These are phyloP conservation scores for Luscinia megarhynchos DNA, from an alignment of 2,797 vertebrate genomes.

Conservation along the genomic window DNA sequence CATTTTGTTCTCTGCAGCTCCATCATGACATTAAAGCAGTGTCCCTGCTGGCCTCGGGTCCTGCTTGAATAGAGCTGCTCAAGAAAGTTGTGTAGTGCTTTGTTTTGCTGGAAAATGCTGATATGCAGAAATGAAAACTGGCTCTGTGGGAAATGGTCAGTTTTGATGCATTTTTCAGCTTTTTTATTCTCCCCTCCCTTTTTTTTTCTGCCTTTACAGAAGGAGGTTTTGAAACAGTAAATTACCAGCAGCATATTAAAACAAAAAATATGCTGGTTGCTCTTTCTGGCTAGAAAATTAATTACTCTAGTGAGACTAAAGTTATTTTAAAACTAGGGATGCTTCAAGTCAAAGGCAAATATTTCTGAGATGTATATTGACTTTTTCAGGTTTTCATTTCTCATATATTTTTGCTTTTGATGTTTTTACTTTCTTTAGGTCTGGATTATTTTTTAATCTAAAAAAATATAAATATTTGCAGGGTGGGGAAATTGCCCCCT, in stretches of 20 bases:
- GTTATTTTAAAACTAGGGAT: conserved; percentile 14
- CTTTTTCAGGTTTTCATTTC: conserved; percentile 24
- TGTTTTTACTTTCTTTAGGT: background rate
- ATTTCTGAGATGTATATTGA: background rate
- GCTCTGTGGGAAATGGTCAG: conserved; percentile 49
- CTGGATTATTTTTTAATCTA: background rate
- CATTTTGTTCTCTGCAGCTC: conserved; percentile 42
- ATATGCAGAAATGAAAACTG: conserved; percentile 28
- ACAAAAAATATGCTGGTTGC: background rate
- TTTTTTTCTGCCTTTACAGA: background rate
- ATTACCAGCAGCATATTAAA: background rate
- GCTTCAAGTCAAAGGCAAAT: conserved; percentile 35
- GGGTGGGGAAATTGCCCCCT: background rate
- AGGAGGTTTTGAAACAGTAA: background rate
- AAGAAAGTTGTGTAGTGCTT: conserved; percentile 49
- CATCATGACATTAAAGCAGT: conserved; percentile 29
- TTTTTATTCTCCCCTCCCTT: background rate
- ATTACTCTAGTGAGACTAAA: conserved; percentile 23
- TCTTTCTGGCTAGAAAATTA: conserved; percentile 52
- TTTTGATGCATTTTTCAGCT: conserved; percentile 44
- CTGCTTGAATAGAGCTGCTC: conserved; percentile 57
- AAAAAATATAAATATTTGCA: background rate
- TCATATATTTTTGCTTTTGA: background rate
- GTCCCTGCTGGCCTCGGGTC: conserved; percentile 38
- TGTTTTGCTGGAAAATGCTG: conserved; percentile 24